Percentiles rank a stretch among this genome's conserved stretches.
Conservation (phyloP, 2,113 vertebrate species). For the Craseonycteris thonglongyai region DNA sequence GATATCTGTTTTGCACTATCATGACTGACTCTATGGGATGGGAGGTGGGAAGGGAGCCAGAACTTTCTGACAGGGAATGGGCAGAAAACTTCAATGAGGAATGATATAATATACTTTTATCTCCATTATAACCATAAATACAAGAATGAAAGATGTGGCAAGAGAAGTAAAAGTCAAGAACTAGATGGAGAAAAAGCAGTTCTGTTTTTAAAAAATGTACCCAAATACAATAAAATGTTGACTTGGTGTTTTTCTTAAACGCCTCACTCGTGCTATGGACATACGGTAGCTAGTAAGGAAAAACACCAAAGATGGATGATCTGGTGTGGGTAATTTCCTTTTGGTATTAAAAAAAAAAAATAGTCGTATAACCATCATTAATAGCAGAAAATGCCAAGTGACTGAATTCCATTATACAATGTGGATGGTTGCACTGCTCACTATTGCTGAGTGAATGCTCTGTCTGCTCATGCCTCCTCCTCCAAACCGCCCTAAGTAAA, state of each 20-base stretch:
- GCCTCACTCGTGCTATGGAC: neutral
- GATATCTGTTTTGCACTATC: neutral
- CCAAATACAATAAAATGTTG: neutral
- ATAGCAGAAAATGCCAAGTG: neutral
- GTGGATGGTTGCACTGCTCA: neutral
- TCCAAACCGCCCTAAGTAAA: neutral
- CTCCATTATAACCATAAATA: neutral
- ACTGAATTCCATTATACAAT: neutral
- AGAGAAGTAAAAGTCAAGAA: neutral
- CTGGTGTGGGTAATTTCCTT: neutral
- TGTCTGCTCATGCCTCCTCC: neutral
- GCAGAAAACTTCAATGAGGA: neutral
- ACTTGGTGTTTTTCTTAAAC: neutral
- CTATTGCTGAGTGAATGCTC: neutral
- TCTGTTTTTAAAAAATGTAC: neutral
- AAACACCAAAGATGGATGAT: neutral
- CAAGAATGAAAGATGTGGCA: neutral
- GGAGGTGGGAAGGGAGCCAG: neutral
- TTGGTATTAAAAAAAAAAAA: neutral
- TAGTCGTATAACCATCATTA: neutral
- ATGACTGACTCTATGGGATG: neutral
- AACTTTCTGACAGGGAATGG: neutral
- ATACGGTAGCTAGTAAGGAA: neutral
- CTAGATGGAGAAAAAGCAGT: neutral
- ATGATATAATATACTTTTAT: neutral